Base-by-base conservation (phyloP, 2,888 invertebrate species). In the Malacosoma neustria region DNA sequence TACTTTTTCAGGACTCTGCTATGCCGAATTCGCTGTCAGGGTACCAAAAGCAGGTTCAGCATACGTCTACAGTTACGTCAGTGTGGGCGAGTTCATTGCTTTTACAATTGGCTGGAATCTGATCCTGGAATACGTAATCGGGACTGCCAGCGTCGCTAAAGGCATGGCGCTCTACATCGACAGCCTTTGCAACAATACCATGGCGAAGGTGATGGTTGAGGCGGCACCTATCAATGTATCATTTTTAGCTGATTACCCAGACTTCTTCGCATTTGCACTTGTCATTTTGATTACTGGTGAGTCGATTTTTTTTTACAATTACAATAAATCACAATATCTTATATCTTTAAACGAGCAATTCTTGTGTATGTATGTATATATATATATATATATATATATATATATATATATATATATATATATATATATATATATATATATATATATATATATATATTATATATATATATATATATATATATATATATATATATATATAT, bases 51-150 rank as follows among this genome's bases (percentile, higher is more conserved):
- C 96, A 0, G 96, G 97, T 0, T 96, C 96, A 0, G 97, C 97
- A 0, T 97, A 97, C 66, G 90, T 95, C 0, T 97, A 97, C 84
- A 96, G 94, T 61, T 96, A 95, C 67, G 94, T 97, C 5, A 94
- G 95, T 40, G 92, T 97, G 3, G 97, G 97, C 0, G 97, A 97
- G 81, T 92, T 97, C 61, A 89, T 93, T 32, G 97, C 96, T 1
- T 97, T 97, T 73, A 88, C 94, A 30, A 95, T 97, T 57, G 97
- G 97, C 13, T 97, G 97, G 97, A 97, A 96, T 75, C 89, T 97
- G 34, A 93, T 97, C 50, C 70, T 97, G 61, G 96, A 96, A 71
- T 95, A 96, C 72, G 89, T 95, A 11, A 94, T 96, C 41, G 96
- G 92, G 14, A 90, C 92, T 0, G 93, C 94, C 12, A 92, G 93